Conservation (phyloP, 2,888 invertebrate species). For the Penaeus monodon region DNA sequence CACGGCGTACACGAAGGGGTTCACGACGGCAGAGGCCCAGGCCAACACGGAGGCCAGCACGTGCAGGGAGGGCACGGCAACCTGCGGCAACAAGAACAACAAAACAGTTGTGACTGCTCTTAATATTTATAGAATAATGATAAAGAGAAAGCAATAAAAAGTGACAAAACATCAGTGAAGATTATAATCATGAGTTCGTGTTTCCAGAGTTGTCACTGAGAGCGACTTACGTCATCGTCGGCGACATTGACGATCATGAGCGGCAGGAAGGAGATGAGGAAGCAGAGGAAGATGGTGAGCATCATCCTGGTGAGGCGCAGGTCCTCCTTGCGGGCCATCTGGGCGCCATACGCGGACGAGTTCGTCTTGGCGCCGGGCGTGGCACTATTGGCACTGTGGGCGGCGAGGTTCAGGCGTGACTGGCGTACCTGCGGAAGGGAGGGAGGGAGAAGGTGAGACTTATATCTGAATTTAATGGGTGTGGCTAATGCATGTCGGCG, state of each 20-base stretch:
- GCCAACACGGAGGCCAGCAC: conserved; percentile 87
- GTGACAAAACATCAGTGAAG: too few species aligned
- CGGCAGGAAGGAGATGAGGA: conserved; percentile 87
- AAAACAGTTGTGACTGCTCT: neutral
- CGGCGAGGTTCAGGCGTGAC: conserved; percentile 56
- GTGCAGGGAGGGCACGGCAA: conserved; percentile 79
- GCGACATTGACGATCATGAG: conserved; percentile 89
- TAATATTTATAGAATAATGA: too few species aligned
- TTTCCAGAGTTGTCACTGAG: too few species aligned
- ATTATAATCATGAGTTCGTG: too few species aligned
- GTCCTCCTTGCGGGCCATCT: conserved; percentile 76
- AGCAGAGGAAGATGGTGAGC: conserved; percentile 88
- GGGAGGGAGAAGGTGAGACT: neutral
- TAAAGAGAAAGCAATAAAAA: too few species aligned
- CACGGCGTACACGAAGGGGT: conserved; percentile 90
- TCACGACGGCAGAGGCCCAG: conserved; percentile 91
- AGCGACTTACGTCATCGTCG: conserved; percentile 78
- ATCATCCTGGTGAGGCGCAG: conserved; percentile 86
- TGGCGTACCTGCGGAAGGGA: conserved; percentile 45
- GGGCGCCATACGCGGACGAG: conserved; percentile 11
- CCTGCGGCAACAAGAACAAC: conserved; percentile 64
- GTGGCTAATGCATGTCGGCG: too few species aligned
- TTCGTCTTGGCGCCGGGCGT: neutral
- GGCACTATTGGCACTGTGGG: conserved; percentile 25
- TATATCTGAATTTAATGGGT: too few species aligned